Evolutionary conservation across 2,888 invertebrate genomes (phyloP).

Genomic region (Unio delphinus): DNA sequence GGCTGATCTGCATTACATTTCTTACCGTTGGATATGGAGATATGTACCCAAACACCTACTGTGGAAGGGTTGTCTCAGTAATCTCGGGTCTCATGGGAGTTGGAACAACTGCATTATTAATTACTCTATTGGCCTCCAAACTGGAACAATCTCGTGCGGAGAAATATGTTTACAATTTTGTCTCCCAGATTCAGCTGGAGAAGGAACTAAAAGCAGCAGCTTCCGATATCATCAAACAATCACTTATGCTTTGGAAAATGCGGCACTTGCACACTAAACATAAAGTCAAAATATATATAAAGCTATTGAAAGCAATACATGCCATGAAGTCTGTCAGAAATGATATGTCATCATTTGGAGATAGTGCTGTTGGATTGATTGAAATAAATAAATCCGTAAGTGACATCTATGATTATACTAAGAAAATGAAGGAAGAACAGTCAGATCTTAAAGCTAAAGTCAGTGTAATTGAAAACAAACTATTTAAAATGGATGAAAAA

Average conservation of each 20-base stretch:
- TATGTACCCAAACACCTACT: constrained; percentile 52
- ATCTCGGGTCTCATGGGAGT: constrained; percentile 59
- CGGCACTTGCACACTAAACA: constrained; percentile 23
- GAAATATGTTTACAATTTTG: constrained; percentile 62
- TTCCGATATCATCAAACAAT: constrained; percentile 57
- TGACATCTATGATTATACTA: constrained; percentile 45
- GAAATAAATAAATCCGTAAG: constrained; percentile 50
- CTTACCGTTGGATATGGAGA: constrained; percentile 61
- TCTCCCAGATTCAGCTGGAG: constrained; percentile 56
- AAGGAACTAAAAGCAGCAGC: constrained; percentile 56
- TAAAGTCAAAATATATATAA: constrained; percentile 45
- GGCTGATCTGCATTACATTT: constrained; percentile 61
- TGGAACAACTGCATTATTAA: constrained; percentile 57
- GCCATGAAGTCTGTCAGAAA: constrained; percentile 53
- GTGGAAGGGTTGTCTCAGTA: constrained; percentile 57
- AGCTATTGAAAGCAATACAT: constrained; percentile 48
- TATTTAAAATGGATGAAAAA: constrained; percentile 43
- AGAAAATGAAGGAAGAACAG: constrained; percentile 44
- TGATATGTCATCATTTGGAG: constrained; percentile 49
- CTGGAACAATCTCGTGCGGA: constrained; percentile 59
- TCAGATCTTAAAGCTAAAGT: constrained; percentile 38
- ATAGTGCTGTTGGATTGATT: constrained; percentile 52
- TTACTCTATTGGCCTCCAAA: constrained; percentile 58
- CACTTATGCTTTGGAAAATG: constrained; percentile 50
- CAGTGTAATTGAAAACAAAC: constrained; percentile 39